Base-by-base conservation (phyloP, 2,113 vertebrate species). In the Saguinus imperator region DNA sequence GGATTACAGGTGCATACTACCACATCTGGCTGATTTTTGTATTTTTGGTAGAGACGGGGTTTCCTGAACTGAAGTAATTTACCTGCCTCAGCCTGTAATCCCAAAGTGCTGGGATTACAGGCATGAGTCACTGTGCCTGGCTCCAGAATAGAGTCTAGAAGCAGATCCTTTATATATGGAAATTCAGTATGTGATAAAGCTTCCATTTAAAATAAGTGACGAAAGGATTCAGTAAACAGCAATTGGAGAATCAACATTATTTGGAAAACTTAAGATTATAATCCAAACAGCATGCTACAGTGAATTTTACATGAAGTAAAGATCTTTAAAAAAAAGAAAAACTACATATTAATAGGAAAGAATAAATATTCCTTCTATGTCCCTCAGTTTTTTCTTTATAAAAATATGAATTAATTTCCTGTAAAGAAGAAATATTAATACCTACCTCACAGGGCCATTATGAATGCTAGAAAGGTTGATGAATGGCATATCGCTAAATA, bases 241-340 rank as follows among this genome's bases (percentile, higher is more conserved):
- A 84, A 64, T 25, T 66, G 14, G 23, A 52, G 16, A 84, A 80
- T 87, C 77, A 87, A 76, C 16, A 91, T 80, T 81, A 90, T n/a
- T 87, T 95, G 50, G 58, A 92, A 95, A 77, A 85, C 80, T 68
- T 85, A 89, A 94, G 81, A 81, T 17, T 83, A 23, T 77, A 79
- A 83, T 95, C 17, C 13, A 64, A 80, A 91, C 8, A 64, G 7
- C 35, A 77, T 81, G 45, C 14, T 45, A 86, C 32, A 61, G 35
- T 79, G 37, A 89, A 95, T 45, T 95, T 11, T 80, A 93, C n/a
- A 84, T 66, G 52, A 95, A 82, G 9, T 61, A 82, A 97, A 85
- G 27, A 23, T 68, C 58, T 80, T 87, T 77, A 2, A 12, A 68
- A 91, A 91, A 40, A 61, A 48, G 37, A 89, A 96, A 94, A 90